Conservation (phyloP, 2,113 vertebrate species). For the human region GRCh38 chr1:170219001-170219500, state of each 20-base stretch:
- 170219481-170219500: background rate
- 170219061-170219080: background rate
- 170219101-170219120: background rate
- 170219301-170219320: background rate
- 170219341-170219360: slow-evolving; percentile 12
- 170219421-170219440: background rate
- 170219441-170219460: background rate
- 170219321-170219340: background rate
- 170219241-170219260: background rate
- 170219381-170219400: background rate
- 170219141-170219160: background rate
- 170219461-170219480: background rate
- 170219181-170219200: background rate
- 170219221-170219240: background rate
- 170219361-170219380: background rate
- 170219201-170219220: background rate
- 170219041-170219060: background rate
- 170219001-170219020: background rate
- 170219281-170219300: background rate
- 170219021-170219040: background rate
- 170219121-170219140: background rate
- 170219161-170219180: background rate
- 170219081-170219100: background rate
- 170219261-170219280: background rate
- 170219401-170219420: background rate